A percentile compares a stretch with the other conserved stretches of the same genome.
phyloP scores from a whole-genome alignment of 2,888 invertebrate genomes.

The Eudasyphora cyanicolor region DNA sequence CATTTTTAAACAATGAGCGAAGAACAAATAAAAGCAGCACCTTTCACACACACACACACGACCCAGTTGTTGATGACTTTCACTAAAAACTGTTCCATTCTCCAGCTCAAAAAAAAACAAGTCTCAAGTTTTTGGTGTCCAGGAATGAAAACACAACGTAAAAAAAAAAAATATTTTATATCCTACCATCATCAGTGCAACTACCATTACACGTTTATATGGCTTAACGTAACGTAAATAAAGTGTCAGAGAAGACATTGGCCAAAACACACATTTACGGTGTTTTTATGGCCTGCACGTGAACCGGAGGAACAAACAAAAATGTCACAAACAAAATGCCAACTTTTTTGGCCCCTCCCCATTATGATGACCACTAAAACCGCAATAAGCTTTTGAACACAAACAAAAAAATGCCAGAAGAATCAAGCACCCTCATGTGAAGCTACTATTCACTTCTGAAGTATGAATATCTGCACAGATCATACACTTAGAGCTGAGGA shows the following conservation, averaged over 20 bases:
- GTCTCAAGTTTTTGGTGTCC: constrained; percentile 20
- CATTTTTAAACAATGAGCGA: neutral
- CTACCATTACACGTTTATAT: neutral
- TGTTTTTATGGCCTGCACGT: neutral
- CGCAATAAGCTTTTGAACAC: constrained; percentile 8
- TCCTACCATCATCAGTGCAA: neutral
- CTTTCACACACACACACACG: neutral
- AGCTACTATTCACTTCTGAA: neutral
- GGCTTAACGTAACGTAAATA: neutral
- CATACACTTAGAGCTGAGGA: neutral
- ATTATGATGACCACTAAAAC: constrained; percentile 19
- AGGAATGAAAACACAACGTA: neutral
- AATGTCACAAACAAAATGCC: neutral
- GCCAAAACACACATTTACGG: neutral
- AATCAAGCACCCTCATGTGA: neutral
- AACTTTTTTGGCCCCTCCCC: neutral
- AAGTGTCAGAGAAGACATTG: constrained; percentile 21
- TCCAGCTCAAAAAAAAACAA: neutral
- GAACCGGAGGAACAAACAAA: neutral
- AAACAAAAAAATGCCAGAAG: constrained; percentile 1
- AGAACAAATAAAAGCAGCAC: neutral
- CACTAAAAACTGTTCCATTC: neutral
- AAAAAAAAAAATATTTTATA: neutral
- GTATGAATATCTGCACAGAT: neutral
- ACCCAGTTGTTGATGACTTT: neutral